Base-by-base conservation (phyloP, 2,888 invertebrate genomes). In the Masnerella sp. region DNA sequence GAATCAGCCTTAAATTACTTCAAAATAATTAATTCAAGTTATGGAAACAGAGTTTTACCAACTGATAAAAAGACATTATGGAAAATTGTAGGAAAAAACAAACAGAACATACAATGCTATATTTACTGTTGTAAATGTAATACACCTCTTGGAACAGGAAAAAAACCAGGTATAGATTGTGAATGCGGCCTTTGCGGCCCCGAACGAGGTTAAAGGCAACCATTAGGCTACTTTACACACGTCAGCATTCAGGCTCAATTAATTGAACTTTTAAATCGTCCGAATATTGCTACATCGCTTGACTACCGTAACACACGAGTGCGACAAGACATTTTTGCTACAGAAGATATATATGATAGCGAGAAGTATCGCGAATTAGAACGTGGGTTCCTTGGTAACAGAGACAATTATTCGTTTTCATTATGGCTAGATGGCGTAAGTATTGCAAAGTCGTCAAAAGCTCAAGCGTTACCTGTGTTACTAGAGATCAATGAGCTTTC, bases 341-440 rank as follows among this genome's bases (percentile, higher is more conserved):
- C 32, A 9, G 56, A 56, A 18, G 56, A 56, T 42, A 42, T 56
- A 5, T 42, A 42, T 14, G 56, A 56, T 20, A 56, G 42, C 30
- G 56, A 38, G 3, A 54, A 25, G 40, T 54, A 54, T 11, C 40
- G 11, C 2, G 52, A 54, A 38, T 11, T 54, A 28, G 12, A 54
- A 17, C 52, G 38, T 25, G 52, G 52, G 1, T 54, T 54, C 40
- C 28, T 54, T 9, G 15, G 25, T 2, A 38, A 38, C 40, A n/a
- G 40, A 8, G 52, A 54, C 40, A 54, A 54, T 28, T 54, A 38
- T 28, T 54, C 38, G 2, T 38, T 54, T 12, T 25, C 38, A 4
- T 25, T 54, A 12, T 69, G 65, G 25, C 58, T 65, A 0, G 72
- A 76, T 38, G 76, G 74, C 1, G 51, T 47, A 18, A 47, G 38